Conservation (phyloP, 2,113 vertebrate species). For the Hypocryptadius cinnamomeus region DNA sequence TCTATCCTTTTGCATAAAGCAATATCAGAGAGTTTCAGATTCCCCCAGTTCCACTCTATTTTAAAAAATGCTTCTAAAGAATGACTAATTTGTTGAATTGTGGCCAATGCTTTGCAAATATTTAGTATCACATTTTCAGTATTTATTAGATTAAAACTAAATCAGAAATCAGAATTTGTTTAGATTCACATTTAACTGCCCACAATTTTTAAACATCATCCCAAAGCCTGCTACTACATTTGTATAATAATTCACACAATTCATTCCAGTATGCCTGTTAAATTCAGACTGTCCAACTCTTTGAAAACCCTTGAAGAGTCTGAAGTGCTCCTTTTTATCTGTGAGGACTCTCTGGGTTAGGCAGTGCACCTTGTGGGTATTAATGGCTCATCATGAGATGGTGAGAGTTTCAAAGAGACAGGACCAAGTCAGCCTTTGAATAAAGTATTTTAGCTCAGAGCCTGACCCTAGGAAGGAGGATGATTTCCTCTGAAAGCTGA, state of each 20-base stretch:
- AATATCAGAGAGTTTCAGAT: neutral
- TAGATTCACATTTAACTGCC: neutral
- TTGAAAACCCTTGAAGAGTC: neutral
- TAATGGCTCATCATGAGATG: neutral
- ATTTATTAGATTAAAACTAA: neutral
- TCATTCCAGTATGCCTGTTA: neutral
- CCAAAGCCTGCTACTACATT: neutral
- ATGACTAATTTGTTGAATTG: neutral
- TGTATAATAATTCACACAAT: neutral
- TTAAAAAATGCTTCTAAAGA: neutral
- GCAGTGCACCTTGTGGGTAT: neutral
- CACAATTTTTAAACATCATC: neutral
- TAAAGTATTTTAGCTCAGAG: neutral
- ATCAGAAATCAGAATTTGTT: neutral
- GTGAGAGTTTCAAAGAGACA: neutral
- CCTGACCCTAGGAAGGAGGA: neutral
- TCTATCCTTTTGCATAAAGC: neutral
- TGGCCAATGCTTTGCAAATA: neutral
- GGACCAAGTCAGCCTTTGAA: neutral
- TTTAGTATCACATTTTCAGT: neutral
- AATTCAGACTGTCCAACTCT: neutral
- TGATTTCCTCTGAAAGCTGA: neutral
- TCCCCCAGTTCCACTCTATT: neutral
- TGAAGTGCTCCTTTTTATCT: neutral
- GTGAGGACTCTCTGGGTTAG: neutral